Evolutionary conservation across 2,888 invertebrate genomes (phyloP).

Genomic region (Pristionchus japonicus): DNA sequence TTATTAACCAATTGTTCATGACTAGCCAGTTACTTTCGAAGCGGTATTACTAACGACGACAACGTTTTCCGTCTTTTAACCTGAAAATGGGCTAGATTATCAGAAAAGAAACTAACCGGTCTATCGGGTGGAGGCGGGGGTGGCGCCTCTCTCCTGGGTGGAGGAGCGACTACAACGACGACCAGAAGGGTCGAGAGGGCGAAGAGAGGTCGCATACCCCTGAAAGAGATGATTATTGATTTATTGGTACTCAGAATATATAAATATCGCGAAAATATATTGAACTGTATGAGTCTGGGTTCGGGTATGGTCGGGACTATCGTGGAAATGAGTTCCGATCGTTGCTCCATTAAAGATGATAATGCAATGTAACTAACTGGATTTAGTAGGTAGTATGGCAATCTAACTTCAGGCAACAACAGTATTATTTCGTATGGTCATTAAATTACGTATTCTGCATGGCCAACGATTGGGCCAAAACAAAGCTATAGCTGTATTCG

Average conservation of each 20-base stretch:
- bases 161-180: slow-evolving; percentile 20
- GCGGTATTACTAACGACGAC: too few relatives aligned
- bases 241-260: too few relatives aligned
- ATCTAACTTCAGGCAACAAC: too few relatives aligned
- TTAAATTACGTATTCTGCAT: background rate
- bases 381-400: too few relatives aligned
- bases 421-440: too few relatives aligned
- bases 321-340: too few relatives aligned
- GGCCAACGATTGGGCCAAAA: background rate
- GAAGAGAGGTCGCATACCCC: slow-evolving; percentile 39
- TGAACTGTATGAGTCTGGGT: background rate
- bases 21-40: background rate
- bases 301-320: background rate
- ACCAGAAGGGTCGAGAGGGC: background rate
- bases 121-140: background rate
- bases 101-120: background rate
- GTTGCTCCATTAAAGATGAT: too few relatives aligned
- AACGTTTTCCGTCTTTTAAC: too few relatives aligned
- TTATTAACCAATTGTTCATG: too few relatives aligned
- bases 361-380: too few relatives aligned
- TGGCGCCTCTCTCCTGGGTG: background rate
- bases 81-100: background rate
- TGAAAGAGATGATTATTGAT: too few relatives aligned
- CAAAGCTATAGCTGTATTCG: background rate
- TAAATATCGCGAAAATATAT: too few relatives aligned